Base-by-base conservation (phyloP, 1,140 invertebrate genomes). In the Cryptotermes secundus region DNA sequence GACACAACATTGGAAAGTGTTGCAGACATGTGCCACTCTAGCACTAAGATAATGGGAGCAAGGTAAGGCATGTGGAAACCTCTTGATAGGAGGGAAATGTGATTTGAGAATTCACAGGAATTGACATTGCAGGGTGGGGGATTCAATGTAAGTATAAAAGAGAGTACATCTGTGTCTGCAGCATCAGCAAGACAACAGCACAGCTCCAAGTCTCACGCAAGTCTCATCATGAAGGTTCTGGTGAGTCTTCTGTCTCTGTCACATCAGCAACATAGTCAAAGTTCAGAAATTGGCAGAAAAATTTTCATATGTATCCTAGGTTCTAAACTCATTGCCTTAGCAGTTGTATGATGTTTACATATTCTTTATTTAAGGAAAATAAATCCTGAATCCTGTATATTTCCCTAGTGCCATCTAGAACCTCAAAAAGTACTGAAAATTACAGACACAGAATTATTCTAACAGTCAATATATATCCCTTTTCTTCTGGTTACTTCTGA, bases 21-120 rank as follows among this genome's bases (percentile, higher is more conserved):
- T 72, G 59, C 19, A 49, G 19, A 31, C 59, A 72, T 72, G 14
- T 10, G 59, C 9, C 59, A 72, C 59, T 72, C 26, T 72, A 7
- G 59, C n/a, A 31, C 59, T 72, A 72, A 72, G 59, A 14, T 31
- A 72, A 72, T 12, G n/a, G 16, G n/a, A 26, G 59, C 59, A 72
- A 72, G 59, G 59, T 72, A n/a, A 72, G 59, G n/a, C 59, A 31
- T 72, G 59, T 72, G 59, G 59, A 72, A 72, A 72, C n/a, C 59
- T 72, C n/a, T n/a, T 31, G 26, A 72, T 72, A 16, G 26, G 59
- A n/a, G 59, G 59, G 59, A 72, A 72, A 72, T 72, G 59, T 72
- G 59, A 72, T 72, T 72, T 72, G 59, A 72, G 59, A 72, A 72
- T 31, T 72, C 59, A 72, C 59, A 72, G 31, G 59, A n/a, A 72